Evolutionary conservation across 2,113 vertebrate species (phyloP).

Genomic region (Columba livia): DNA sequence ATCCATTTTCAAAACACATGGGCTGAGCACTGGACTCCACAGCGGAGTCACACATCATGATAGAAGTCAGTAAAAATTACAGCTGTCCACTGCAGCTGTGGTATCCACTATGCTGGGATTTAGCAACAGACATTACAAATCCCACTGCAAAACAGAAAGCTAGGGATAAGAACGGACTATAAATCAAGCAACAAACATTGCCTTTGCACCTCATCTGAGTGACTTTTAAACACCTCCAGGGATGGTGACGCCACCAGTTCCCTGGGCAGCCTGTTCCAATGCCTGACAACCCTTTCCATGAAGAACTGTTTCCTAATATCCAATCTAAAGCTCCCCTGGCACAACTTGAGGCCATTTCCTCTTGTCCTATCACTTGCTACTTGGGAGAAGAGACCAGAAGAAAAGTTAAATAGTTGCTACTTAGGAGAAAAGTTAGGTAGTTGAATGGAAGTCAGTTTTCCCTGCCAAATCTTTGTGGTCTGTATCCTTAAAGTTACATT

Average conservation of each 20-base stretch:
- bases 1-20: neutral
- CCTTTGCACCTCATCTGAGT: neutral
- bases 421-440: too few species aligned
- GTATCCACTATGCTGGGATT: neutral
- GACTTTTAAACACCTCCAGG: too few species aligned
- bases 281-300: too few species aligned
- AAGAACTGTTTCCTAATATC: too few species aligned
- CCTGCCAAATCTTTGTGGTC: neutral
- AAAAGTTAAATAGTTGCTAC: too few species aligned
- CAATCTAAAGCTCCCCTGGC: too few species aligned
- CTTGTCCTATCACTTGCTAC: too few species aligned
- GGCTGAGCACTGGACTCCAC: neutral
- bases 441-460: neutral
- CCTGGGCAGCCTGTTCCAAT: too few species aligned
- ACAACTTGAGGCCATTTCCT: too few species aligned
- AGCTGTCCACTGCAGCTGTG: conserved; percentile 14
- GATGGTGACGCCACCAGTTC: too few species aligned
- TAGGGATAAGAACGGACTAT: neutral
- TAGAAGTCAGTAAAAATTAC: conserved; percentile 40
- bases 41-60: neutral
- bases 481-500: neutral
- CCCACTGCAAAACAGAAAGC: neutral
- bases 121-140: conserved; percentile 12
- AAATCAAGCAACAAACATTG: neutral
- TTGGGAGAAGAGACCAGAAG: too few species aligned